phyloP scores from a whole-genome alignment of 2,113 vertebrate genomes.

The Tachysurus vachellii region DNA sequence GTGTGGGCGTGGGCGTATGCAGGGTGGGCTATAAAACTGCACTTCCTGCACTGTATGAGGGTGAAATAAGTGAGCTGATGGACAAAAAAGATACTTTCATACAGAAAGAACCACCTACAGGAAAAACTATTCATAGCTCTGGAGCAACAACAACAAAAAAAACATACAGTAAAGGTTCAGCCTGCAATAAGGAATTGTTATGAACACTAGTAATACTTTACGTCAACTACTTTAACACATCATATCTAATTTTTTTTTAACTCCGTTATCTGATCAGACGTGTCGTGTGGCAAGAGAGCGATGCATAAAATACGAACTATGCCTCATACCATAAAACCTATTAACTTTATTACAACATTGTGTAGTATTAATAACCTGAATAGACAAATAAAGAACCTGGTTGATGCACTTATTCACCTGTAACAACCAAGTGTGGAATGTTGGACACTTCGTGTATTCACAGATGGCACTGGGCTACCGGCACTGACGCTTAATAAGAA shows the following conservation, averaged over 20 bases:
- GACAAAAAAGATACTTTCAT: constrained; percentile 19
- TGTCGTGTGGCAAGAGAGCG: too few species aligned
- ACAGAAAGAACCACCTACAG: constrained; percentile 29
- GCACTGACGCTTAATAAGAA: too few species aligned
- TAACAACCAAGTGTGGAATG: too few species aligned
- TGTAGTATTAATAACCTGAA: too few species aligned
- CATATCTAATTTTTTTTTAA: background rate
- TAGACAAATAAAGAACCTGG: too few species aligned
- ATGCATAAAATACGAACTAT: too few species aligned
- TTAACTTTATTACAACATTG: too few species aligned
- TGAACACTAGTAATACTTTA: background rate
- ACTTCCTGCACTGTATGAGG: background rate
- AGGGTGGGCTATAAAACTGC: constrained; percentile 16
- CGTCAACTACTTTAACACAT: background rate
- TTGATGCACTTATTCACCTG: too few species aligned
- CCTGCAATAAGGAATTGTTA: background rate
- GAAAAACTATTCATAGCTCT: constrained; percentile 27
- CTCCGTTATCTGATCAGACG: too few species aligned
- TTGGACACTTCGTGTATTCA: too few species aligned
- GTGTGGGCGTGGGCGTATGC: background rate
- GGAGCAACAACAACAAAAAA: background rate
- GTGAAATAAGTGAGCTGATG: constrained; percentile 1
- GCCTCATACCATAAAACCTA: too few species aligned
- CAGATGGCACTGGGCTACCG: too few species aligned
- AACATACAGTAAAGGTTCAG: background rate